phyloP scores from a whole-genome alignment of 2,797 vertebrate genomes.

The Phrynocephalus forsythii region DNA sequence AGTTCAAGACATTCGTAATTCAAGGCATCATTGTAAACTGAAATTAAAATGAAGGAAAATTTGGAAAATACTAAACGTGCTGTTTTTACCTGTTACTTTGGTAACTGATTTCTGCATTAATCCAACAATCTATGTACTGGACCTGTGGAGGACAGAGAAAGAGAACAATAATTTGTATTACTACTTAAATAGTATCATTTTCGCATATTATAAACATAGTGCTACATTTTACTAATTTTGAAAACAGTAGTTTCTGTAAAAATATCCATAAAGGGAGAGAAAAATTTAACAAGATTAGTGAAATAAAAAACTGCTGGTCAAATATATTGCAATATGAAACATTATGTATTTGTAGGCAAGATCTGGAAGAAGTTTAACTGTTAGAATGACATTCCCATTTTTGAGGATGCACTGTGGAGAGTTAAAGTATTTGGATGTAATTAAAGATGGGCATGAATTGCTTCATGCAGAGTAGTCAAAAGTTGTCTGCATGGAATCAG shows the following conservation, averaged over 20 bases:
- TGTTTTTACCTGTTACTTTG: slow-evolving; percentile 20
- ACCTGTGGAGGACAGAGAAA: background rate
- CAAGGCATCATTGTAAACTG: too few relatives aligned
- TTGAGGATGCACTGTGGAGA: background rate
- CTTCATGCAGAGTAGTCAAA: too few relatives aligned
- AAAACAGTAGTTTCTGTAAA: background rate
- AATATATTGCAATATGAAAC: background rate
- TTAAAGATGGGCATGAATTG: too few relatives aligned
- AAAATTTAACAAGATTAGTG: background rate
- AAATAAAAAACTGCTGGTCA: background rate
- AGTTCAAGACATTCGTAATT: too few relatives aligned
- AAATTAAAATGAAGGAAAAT: background rate
- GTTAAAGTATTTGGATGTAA: background rate
- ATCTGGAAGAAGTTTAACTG: background rate
- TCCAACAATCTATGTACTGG: background rate
- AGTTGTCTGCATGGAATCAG: too few relatives aligned
- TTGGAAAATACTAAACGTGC: background rate
- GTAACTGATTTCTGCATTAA: slow-evolving; percentile 15
- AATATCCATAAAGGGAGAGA: background rate
- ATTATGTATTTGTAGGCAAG: background rate
- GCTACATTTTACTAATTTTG: background rate
- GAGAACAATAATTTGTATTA: background rate
- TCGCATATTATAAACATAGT: background rate
- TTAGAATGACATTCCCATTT: background rate
- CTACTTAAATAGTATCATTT: background rate